Evolutionary conservation across 2,113 vertebrate species (phyloP).

Genomic region (Campylorhamphus procurvoides): DNA sequence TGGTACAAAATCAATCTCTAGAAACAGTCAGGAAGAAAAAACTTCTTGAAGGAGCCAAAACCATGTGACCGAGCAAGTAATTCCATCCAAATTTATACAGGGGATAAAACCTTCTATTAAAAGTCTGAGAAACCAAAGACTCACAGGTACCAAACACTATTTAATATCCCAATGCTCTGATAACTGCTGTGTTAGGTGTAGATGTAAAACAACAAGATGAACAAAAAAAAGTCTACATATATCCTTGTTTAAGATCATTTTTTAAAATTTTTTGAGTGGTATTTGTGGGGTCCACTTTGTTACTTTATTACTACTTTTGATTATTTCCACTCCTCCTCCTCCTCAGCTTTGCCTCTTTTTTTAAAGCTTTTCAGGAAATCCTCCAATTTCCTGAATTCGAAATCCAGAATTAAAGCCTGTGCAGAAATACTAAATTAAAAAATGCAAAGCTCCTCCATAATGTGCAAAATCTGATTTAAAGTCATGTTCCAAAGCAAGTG

Average conservation of each 20-base stretch:
- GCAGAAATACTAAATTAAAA: not conserved
- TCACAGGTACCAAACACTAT: fast-evolving
- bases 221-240: not conserved
- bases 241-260: not conserved
- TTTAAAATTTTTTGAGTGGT: not conserved
- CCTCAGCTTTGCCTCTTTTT: not conserved
- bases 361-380: not conserved
- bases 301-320: not conserved
- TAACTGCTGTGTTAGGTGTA: not conserved
- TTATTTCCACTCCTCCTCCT: not conserved
- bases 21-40: not conserved
- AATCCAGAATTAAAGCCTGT: not conserved
- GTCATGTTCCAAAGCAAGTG: not conserved
- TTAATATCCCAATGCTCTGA: not conserved
- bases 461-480: not conserved
- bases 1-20: not conserved
- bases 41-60: not conserved
- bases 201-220: not conserved
- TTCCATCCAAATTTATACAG: not conserved
- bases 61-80: not conserved
- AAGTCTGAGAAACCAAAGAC: not conserved
- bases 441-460: not conserved
- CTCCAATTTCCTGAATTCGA: not conserved
- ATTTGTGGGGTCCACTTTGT: not conserved
- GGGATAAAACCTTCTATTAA: not conserved